Evolutionary conservation across 1,140 invertebrate genomes (phyloP).

Genomic region (Tetragonula clypearis): DNA sequence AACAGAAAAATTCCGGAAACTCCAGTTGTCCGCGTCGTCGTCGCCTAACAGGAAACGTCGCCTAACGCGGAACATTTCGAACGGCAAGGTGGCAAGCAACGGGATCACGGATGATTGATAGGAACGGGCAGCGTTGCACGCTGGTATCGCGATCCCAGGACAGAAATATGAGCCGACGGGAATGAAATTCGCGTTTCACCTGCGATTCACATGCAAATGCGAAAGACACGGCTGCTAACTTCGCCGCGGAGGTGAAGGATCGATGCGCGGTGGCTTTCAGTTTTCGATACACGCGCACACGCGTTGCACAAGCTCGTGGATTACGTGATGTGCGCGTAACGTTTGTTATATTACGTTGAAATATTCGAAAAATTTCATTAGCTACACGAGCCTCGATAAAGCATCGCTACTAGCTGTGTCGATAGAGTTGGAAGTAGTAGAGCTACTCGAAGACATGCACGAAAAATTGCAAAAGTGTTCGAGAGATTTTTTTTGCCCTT

Average conservation of each 20-base stretch:
- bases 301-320: too few relatives aligned
- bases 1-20: conserved; percentile 53
- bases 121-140: conserved; percentile 35
- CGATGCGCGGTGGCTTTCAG: not conserved
- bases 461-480: too few relatives aligned
- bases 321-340: not conserved
- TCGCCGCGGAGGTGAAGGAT: not conserved
- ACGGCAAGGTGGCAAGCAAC: conserved; percentile 46
- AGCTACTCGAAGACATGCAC: too few relatives aligned
- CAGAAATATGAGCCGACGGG: conserved; percentile 33
- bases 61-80: conserved; percentile 51
- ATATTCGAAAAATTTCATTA: not conserved
- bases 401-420: too few relatives aligned
- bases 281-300: not conserved
- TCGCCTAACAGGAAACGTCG: not conserved
- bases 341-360: not conserved
- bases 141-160: conserved; percentile 53
- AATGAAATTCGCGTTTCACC: conserved; percentile 2
- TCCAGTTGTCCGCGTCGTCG: not conserved
- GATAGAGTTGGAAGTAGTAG: too few relatives aligned
- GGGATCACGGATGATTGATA: conserved; percentile 64
- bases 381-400: not conserved
- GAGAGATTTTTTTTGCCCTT: too few relatives aligned
- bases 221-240: conserved; percentile 36
- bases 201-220: conserved; percentile 63